phyloP scores from a whole-genome alignment of 2,113 vertebrate genomes.

The Percopsis transmontana region DNA sequence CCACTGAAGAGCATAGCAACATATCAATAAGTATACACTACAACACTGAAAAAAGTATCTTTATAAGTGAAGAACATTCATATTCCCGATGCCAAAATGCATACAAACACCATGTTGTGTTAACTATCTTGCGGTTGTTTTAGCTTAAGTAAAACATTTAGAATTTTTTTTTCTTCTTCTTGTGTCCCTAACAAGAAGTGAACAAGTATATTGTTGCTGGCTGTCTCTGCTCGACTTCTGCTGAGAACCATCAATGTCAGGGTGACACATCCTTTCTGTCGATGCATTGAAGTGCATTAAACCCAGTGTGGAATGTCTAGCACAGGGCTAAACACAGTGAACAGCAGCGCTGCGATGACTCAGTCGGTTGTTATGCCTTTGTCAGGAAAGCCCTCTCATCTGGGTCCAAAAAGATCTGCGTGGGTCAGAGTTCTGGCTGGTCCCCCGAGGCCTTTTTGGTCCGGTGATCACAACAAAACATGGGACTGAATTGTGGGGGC shows the following conservation, averaged over 20 bases:
- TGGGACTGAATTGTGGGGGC: constrained; percentile 3
- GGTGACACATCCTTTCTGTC: constrained; percentile 17
- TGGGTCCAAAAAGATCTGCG: constrained; percentile 8
- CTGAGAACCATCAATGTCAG: neutral
- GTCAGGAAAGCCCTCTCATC: constrained; percentile 38
- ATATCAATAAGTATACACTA: too few relatives aligned
- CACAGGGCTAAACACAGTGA: constrained; percentile 12
- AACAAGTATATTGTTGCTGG: too few relatives aligned
- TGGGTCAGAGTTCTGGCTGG: neutral
- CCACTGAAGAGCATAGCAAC: too few relatives aligned
- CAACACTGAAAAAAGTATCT: too few relatives aligned
- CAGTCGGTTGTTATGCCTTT: constrained; percentile 21
- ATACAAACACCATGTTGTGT: too few relatives aligned
- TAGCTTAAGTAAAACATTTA: too few relatives aligned
- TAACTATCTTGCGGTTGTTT: too few relatives aligned
- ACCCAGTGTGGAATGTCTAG: constrained; percentile 25
- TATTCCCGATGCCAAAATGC: too few relatives aligned
- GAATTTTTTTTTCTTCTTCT: too few relatives aligned
- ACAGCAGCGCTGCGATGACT: constrained; percentile 10
- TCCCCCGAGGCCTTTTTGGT: constrained; percentile 4
- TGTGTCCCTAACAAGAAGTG: too few relatives aligned
- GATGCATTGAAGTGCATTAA: constrained; percentile 8
- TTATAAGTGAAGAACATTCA: too few relatives aligned
- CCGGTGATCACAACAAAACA: constrained; percentile 15
- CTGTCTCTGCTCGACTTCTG: too few relatives aligned